Conservation (phyloP, 2,113 vertebrate species). For the Muscicapa adusta region DNA sequence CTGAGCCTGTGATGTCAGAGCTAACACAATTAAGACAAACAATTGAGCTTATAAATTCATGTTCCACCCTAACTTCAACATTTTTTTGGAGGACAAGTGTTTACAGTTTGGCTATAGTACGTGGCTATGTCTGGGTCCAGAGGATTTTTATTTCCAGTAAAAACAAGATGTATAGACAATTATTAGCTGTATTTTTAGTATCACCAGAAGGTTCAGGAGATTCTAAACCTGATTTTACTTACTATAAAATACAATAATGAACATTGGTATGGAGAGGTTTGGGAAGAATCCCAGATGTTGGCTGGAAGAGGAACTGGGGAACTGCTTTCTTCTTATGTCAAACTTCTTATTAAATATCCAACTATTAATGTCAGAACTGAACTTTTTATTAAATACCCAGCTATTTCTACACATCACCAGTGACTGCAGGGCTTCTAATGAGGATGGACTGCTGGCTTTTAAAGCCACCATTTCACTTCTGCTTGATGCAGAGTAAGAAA, state of each 20-base stretch:
- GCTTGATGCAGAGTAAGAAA: neutral
- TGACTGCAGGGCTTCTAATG: neutral
- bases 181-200: neutral
- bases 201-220: neutral
- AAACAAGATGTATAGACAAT: neutral
- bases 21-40: neutral
- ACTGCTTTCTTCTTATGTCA: neutral
- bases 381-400: neutral
- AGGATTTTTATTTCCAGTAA: neutral
- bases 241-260: neutral
- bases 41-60: neutral
- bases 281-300: neutral
- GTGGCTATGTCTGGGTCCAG: neutral
- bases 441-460: neutral
- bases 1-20: neutral
- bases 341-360: neutral
- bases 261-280: neutral
- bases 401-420: neutral
- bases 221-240: neutral
- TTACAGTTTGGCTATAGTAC: neutral
- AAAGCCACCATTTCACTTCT: neutral
- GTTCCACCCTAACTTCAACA: neutral
- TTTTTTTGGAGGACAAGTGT: neutral
- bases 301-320: neutral
- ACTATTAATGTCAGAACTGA: neutral